Base-by-base conservation (phyloP, 23 tunicate genomes). In the Aplidium turbinatum region DNA sequence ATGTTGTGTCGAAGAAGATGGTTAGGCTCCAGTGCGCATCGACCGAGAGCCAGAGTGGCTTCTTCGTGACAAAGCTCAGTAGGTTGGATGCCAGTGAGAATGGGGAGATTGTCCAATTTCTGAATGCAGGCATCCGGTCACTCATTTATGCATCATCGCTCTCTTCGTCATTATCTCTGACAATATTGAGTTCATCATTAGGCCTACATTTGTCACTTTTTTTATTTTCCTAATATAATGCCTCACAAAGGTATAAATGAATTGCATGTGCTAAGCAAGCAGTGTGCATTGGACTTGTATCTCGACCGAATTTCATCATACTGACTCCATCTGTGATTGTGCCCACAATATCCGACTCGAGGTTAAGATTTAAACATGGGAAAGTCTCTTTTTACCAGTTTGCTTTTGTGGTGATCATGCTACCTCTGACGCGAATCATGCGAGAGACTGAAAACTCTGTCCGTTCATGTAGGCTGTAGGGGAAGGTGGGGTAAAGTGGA, bases 281-380 rank as follows among this genome's bases (percentile, higher is more conserved):
- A 54, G 21, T 9, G 61, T n/a, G 61, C 22, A 54, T 5, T 16
- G 61, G 61, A 54, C 20, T 54, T 54, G 61, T 54, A 11, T 54
- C 22, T 54, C 61, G 61, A 54, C 19, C 61, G 21, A 54, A 16
- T 54, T 54, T 54, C 61, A 54, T 54, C 61, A 54, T 54, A 54
- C 61, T 54, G 5, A 25, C 61, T 54, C 61, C 61, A 54, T 54
- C n/a, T 54, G 61, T 54, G 61, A 54, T 54, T 5, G 23, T 54
- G 61, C 22, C 61, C 61, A 54, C 61, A 54, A 54, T 54, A 25
- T 54, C 61, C 61, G 23, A 5, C 22, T 54, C 61, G 24, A 54
- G 21, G 22, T 54, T n/a, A 9, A 54, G 61, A n/a, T n/a, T n/a
- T n/a, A n/a, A 54, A 54, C 61, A 11, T 54, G 5, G 23, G 21